Base-by-base conservation (phyloP, 1,140 invertebrate species). In the Cephus cinctus region DNA sequence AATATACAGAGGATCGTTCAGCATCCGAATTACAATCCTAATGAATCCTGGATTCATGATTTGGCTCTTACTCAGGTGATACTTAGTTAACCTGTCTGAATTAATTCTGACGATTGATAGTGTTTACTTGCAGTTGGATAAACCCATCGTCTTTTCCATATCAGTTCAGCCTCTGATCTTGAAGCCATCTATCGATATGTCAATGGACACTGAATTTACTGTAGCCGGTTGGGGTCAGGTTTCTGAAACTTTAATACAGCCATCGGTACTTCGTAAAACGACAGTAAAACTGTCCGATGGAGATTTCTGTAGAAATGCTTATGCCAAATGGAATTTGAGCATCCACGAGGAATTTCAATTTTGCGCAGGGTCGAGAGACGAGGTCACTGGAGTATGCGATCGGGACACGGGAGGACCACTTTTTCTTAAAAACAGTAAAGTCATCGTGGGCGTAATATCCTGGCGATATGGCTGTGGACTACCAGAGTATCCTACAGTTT, bases 171-270 rank as follows among this genome's bases (percentile, higher is more conserved):
- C 34, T 8, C 9, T 36, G 14, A 8, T 36, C 14, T 8, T 18
- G 11, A 30, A 12, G 27, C 12, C 27, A 4, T 11, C 9, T 30
- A 12, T 12, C 12, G 27, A 30, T 9, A 8, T 8, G 8, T 36
- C 34, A 11, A 18, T 8, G 2, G 14, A 6, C 8, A 8, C 8
- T 8, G 11, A 18, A 15, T 12, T 11, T 4, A 18, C 19, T 8
- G 27, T 30, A 8, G 34, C 19, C 11, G 34, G 34, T 8, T 36
- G 34, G 34, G 34, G 34, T 5, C 14, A 36, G 11, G 34, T 36
- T 36, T 36, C 34, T 8, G 14, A 36, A 18, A 36, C 34, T 6
- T 6, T 36, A 18, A 36, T 36, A 36, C 34, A 36, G 19, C 34
- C 34, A 6, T 12, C 14, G 4, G 34, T 36, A 9, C 11, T 36